Evolutionary conservation across 2,113 vertebrate genomes (phyloP), one percentile per base, ranked within the genome.

Genomic region (Megaleporinus macrocephalus): DNA sequence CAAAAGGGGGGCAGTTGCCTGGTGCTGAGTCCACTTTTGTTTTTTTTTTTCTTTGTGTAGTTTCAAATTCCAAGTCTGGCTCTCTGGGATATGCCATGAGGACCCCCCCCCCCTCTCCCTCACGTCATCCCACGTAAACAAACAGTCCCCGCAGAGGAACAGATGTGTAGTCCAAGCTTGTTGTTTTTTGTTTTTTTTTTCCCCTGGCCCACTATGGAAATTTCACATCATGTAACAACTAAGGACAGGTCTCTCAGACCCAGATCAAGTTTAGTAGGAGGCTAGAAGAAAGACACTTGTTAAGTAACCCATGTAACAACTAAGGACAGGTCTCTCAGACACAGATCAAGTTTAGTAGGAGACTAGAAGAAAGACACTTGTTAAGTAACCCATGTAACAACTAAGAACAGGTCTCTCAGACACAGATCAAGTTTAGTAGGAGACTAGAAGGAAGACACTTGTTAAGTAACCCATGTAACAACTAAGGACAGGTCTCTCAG

Each of bases 1-100:
- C 86, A 84, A 77, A 76, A 86, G 44, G 78, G 76, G 78, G 79
- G 84, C 85, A 88, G 77, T 90, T 87, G 88, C 86, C 22, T 66
- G 33, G 66, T 73, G 59, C 27, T 79, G 73, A 44, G 22, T 59
- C 18, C 26, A 88, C 85, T 59, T 24, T 59, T 88, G 85, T 81
- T 41, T 55, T 20, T 55, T 20, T 78, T 73, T 82, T 85, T 89
- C 90, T 82, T 84, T 3, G 12, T 14, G 36, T 80, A 87, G 84
- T 93, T 92, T 92, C 89, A 73, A 70, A 87, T 90, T 90, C 87
- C 86, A 87, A 81, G 73, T 86, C 80, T 82, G 80, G 73, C 73
- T 76, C 85, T 78, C 80, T 85, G 87, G 84, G 73, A 82, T 77
- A 70, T 78, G 82, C 83, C 80, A 84, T 55, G 20, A 49, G 82